Conservation (phyloP, 2,113 vertebrate species). For the Corvus hawaiiensis region DNA sequence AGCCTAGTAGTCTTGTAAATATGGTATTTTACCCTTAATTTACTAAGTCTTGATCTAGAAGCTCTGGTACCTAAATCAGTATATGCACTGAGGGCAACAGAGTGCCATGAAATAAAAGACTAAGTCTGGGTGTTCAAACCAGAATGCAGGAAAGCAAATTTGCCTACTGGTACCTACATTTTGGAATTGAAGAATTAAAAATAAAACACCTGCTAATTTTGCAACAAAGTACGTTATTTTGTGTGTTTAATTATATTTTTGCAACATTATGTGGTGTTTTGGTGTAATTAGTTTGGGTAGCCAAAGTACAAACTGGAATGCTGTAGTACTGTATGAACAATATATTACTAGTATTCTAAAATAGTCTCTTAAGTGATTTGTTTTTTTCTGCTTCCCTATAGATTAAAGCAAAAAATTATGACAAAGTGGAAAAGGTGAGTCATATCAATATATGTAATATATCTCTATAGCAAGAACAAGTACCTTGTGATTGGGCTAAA, state of each 20-base stretch:
- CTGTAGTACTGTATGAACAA: conserved; percentile 13
- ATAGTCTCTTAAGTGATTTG: conserved; percentile 61
- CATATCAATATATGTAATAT: conserved; percentile 5
- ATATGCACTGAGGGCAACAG: neutral
- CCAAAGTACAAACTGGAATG: neutral
- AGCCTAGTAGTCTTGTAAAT: neutral
- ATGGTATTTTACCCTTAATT: neutral
- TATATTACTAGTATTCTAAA: conserved; percentile 35
- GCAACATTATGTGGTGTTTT: neutral
- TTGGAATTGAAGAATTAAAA: neutral
- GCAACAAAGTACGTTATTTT: neutral
- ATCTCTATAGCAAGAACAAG: neutral
- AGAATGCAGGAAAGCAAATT: neutral
- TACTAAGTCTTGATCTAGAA: neutral
- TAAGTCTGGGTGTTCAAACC: neutral
- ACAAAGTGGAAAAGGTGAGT: conserved; percentile 99
- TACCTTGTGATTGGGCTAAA: neutral
- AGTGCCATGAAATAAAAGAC: neutral
- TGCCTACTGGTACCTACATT: neutral
- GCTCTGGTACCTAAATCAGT: neutral
- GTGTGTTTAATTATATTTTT: neutral
- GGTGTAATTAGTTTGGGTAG: neutral
- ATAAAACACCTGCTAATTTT: neutral
- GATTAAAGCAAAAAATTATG: conserved; percentile 99
- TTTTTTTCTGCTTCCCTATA: conserved; percentile 84